A percentile compares a stretch with the other conserved stretches of the same genome.
Evolutionary conservation across 2,113 vertebrate genomes (phyloP).

Genomic region (Dipodomys spectabilis): DNA sequence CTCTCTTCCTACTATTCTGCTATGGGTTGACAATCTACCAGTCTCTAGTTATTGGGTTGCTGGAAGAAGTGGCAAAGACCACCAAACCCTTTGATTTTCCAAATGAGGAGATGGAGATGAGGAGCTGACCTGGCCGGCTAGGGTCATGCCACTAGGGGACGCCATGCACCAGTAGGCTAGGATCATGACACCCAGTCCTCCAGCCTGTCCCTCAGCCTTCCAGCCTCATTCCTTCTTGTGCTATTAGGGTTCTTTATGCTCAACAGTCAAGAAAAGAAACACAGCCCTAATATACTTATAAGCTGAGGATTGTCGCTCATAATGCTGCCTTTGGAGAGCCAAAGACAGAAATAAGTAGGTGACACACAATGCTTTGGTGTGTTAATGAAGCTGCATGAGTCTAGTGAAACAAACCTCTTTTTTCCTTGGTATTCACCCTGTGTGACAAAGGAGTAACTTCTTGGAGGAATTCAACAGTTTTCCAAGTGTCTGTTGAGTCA

Average conservation of each 20-base stretch:
- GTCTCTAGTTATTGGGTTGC: neutral
- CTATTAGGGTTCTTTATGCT: neutral
- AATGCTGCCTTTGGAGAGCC: constrained; percentile 14
- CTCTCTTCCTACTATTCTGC: neutral
- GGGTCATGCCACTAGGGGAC: constrained; percentile 69
- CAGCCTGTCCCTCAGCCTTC: neutral
- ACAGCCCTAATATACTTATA: neutral
- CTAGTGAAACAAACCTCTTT: neutral
- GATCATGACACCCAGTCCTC: neutral
- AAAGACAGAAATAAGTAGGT: neutral
- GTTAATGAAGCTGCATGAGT: neutral
- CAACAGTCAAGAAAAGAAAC: neutral
- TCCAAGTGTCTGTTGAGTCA: neutral
- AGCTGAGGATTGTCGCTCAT: neutral
- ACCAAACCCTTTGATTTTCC: neutral
- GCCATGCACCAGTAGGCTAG: neutral
- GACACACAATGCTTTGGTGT: neutral
- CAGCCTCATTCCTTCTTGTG: neutral
- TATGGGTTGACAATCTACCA: neutral
- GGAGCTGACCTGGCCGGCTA: neutral
- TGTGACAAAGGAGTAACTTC: neutral
- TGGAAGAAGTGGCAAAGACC: neutral
- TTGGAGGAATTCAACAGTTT: neutral
- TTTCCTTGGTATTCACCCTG: neutral
- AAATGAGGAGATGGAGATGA: neutral